Evolutionary conservation across 2,888 invertebrate genomes (phyloP).

Genomic region (Pecten maximus): DNA sequence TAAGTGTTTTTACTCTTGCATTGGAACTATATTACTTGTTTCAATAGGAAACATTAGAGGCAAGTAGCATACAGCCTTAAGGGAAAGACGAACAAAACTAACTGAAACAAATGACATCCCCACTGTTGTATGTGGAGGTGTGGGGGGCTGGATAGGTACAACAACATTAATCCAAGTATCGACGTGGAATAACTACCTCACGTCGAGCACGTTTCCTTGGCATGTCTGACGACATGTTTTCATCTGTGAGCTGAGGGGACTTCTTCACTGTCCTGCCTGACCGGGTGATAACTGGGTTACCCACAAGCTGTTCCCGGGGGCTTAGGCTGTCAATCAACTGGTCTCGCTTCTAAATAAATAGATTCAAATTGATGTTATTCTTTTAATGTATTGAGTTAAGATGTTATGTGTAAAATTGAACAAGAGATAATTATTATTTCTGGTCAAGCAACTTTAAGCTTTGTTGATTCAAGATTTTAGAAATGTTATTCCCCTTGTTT

Average conservation of each 20-base stretch:
- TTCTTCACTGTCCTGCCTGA: conserved; percentile 59
- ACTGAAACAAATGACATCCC: neutral
- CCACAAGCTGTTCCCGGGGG: neutral
- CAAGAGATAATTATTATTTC: no score
- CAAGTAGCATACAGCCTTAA: neutral
- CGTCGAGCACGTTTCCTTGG: conserved; percentile 67
- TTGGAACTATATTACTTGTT: neutral
- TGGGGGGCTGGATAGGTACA: neutral
- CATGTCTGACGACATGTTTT: conserved; percentile 49
- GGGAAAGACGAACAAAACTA: neutral
- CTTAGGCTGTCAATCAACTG: conserved; percentile 6
- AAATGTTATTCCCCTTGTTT: no score
- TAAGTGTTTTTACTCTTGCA: neutral
- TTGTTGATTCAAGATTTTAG: no score
- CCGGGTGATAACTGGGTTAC: conserved; percentile 50
- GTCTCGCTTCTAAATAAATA: neutral
- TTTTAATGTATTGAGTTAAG: no score
- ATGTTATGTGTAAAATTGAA: no score
- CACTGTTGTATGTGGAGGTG: neutral
- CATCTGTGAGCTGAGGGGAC: conserved; percentile 50
- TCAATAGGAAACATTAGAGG: no score
- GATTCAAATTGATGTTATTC: no score
- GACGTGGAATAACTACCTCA: conserved; percentile 76
- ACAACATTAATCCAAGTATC: conserved; percentile 67
- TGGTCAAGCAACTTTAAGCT: no score